These are phyloP conservation scores for Iselma pallidipennis DNA, from an alignment of 2,888 invertebrate species.

Conservation along the genomic window DNA sequence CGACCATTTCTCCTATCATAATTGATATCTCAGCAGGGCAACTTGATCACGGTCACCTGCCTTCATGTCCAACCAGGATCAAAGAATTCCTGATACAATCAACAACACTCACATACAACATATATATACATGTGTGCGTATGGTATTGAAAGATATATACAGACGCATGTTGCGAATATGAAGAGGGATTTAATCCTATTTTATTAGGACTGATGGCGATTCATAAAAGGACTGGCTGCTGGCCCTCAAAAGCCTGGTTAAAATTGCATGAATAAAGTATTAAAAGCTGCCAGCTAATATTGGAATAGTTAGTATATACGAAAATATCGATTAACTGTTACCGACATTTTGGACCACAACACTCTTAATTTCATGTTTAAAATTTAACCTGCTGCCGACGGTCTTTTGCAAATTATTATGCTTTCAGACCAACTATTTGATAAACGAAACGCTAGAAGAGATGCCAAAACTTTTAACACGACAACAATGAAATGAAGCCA, in stretches of 20 bases:
- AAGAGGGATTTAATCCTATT: conserved; percentile 34
- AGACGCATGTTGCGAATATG: conserved; percentile 13
- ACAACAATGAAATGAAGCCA: no score
- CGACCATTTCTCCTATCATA: conserved; percentile 35
- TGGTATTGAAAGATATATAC: no score
- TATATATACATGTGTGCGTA: no score
- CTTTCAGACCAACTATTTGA: not conserved
- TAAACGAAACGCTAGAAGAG: no score
- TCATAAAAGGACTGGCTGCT: conserved; percentile 30
- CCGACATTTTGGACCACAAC: not conserved
- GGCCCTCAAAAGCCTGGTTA: conserved; percentile 32
- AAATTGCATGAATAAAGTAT: conserved; percentile 31
- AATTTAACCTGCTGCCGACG: not conserved
- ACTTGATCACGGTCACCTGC: conserved; percentile 36
- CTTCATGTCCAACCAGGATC: conserved; percentile 28
- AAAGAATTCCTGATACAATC: conserved; percentile 17
- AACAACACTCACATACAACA: not conserved
- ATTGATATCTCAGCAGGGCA: conserved; percentile 39
- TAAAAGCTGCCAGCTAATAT: conserved; percentile 19
- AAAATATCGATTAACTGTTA: not conserved
- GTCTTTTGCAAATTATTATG: not conserved
- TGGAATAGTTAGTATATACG: not conserved
- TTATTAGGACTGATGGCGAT: conserved; percentile 32
- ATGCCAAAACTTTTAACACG: no score
- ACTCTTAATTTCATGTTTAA: not conserved